Evolutionary conservation across 2,113 vertebrate genomes (phyloP), one percentile per base, ranked within the genome.

Genomic region (Cinclus cinclus): DNA sequence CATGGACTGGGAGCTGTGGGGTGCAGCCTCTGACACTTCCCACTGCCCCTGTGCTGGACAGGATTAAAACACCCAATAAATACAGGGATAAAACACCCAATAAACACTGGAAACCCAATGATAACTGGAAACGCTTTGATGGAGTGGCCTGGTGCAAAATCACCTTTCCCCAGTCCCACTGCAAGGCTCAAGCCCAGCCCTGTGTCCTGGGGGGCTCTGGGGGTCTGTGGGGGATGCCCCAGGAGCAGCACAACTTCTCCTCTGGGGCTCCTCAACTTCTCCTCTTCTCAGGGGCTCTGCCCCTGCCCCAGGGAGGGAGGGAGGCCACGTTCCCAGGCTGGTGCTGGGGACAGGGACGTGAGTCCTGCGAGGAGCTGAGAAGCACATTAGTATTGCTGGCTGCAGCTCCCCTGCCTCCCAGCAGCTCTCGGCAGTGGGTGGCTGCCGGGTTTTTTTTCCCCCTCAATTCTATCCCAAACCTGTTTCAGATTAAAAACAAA

Each of bases 401-500:
- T 96, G 89, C 87, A 91, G 77, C 92, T 71, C 33, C 24, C 18
- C 80, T 88, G 63, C 80, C 83, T 86, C 67, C 5, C 0, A 68
- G 77, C 52, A 77, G 71, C 50, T 84, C 62, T 59, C 44, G 83
- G 23, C 24, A 2, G 71, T 92, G 92, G 94, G 96, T 88, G 92
- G 87, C 76, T 94, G 71, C 2, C 8, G 18, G 2, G 14, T 11
- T 28, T 28, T 52, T 52, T 52, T 13, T 21, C 6, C 24, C 24
- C 24, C 44, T 23, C 18, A 63, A 41, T 94, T 95, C 80, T 23
- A 28, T 75, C 91, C 93, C 91, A 87, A 95, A 96, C 89, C 71
- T 53, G 46, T 75, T 97, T 95, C 95, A 91, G 84, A 93, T 91
- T 96, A 92, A 95, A 95, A 85, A 33, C 90, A 44, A 19, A 62